Base-by-base conservation (phyloP, 2,797 vertebrate species). In the Poeciliopsis infans region DNA sequence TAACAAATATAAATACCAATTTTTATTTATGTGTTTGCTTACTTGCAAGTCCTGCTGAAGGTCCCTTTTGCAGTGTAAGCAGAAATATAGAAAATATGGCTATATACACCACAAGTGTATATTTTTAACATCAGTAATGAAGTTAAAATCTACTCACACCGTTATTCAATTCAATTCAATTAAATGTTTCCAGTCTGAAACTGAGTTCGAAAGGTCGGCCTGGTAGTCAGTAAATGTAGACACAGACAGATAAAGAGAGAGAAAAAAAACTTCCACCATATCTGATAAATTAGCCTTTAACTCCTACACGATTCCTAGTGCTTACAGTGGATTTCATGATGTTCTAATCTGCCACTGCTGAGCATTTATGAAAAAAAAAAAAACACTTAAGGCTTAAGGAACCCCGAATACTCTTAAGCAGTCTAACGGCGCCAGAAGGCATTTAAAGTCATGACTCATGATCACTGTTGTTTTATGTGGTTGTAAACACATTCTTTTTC, bases 361-460 rank as follows among this genome's bases (percentile, higher is more conserved):
- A 74, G 47, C 69, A 15, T 83, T 45, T 71, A 51, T 75, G 28
- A 70, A 64, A 76, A 81, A 85, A 84, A 20, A 64, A 75, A 81
- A 85, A 84, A 20, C 80, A 85, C 83, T 86, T 70, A 53, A 36
- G 36, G 77, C 88, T 84, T 83, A 47, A 55, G 80, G 77, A 74
- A 57, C 15, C 59, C 16, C 45, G 72, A 83, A 80, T 82, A 83
- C 73, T 69, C 79, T 87, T 86, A 80, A 73, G 23, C 68, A 8
- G 12, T 77, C 83, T 78, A 76, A 28, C 18, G 61, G 77, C 74
- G 79, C 80, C 31, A 49, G 33, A 51, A 71, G 55, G 79, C 80
- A 85, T 75, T 88, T 86, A 46, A 59, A 75, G 77, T 82, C 75
- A 43, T 86, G 83, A 83, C 79, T 85, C 79, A 83, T 72, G 59